Conservation (phyloP, 1,140 invertebrate genomes). For the Brachionus koreanus region DNA sequence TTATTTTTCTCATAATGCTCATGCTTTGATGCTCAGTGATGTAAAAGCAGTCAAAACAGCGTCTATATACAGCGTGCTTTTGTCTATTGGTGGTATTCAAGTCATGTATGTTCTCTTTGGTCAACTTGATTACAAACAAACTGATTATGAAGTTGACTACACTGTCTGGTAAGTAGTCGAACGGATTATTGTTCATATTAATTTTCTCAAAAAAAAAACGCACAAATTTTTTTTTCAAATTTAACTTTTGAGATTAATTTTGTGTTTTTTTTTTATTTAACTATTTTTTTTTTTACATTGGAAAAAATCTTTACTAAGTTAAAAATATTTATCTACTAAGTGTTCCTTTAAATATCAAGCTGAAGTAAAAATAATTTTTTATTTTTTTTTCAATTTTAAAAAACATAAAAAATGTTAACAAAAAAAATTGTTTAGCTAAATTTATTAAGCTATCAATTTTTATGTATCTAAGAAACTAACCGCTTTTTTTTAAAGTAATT, state of each 20-base stretch:
- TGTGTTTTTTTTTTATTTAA: too few species aligned
- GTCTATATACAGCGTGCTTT: constrained; percentile 95
- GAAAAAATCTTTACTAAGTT: neutral
- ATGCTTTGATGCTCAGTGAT: constrained; percentile 95
- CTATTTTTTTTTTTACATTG: too few species aligned
- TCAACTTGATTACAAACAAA: constrained; percentile 80
- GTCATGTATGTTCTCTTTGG: constrained; percentile 96
- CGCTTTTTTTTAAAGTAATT: constrained; percentile 70
- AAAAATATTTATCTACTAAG: neutral
- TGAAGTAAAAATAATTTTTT: too few species aligned
- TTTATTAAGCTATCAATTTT: neutral
- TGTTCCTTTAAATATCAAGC: too few species aligned
- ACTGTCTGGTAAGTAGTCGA: constrained; percentile 58
- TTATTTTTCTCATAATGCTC: constrained; percentile 97
- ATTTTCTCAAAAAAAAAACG: neutral
- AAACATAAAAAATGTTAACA: too few species aligned
- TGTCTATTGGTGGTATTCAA: constrained; percentile 97
- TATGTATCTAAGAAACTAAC: neutral
- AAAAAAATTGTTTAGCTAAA: neutral
- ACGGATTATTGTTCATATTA: neutral
- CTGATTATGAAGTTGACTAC: constrained; percentile 54
- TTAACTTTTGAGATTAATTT: too few species aligned
- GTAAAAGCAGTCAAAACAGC: constrained; percentile 98
- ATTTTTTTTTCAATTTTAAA: too few species aligned
- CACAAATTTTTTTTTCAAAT: too few species aligned